Evolutionary conservation across 1,140 invertebrate species (phyloP).

Genomic region (Drosophila nikananu): DNA sequence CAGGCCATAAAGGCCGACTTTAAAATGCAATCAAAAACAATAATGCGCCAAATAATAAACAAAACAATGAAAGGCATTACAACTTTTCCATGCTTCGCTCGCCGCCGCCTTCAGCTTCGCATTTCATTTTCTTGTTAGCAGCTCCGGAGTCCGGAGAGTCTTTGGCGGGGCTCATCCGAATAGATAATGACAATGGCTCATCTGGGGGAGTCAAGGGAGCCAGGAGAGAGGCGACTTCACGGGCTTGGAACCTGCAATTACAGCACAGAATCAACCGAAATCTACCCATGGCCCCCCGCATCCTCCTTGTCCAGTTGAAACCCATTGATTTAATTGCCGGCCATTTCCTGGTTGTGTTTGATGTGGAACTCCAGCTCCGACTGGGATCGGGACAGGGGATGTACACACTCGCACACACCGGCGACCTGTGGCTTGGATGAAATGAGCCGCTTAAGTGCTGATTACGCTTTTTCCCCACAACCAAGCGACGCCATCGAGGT

Average conservation of each 20-base stretch:
- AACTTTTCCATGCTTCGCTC: conserved; percentile 48
- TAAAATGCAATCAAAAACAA: conserved; percentile 77
- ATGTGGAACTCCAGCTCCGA: conserved; percentile 66
- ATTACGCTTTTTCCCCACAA: conserved; percentile 70
- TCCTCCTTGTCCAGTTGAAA: conserved; percentile 45
- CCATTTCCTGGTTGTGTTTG: conserved; percentile 84
- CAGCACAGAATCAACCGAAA: conserved; percentile 45
- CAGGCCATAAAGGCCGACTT: conserved; percentile 72
- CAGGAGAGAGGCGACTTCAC: neutral
- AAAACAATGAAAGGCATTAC: conserved; percentile 47
- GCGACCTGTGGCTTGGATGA: conserved; percentile 60
- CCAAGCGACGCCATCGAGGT: conserved; percentile 63
- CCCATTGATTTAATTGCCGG: conserved; percentile 84
- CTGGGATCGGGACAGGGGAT: conserved; percentile 24
- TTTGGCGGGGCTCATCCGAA: conserved; percentile 40
- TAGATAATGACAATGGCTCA: conserved; percentile 69
- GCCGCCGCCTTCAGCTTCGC: conserved; percentile 10
- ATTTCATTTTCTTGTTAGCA: conserved; percentile 33
- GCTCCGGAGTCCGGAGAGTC: neutral
- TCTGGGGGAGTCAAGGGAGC: conserved; percentile 24
- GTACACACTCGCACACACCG: neutral
- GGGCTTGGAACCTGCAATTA: conserved; percentile 71
- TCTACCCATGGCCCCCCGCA: conserved; percentile 40
- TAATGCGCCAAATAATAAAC: conserved; percentile 52
- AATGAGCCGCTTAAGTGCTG: conserved; percentile 75